Base-by-base conservation (phyloP, 2,797 vertebrate species). In the Monodelphis domestica region DNA sequence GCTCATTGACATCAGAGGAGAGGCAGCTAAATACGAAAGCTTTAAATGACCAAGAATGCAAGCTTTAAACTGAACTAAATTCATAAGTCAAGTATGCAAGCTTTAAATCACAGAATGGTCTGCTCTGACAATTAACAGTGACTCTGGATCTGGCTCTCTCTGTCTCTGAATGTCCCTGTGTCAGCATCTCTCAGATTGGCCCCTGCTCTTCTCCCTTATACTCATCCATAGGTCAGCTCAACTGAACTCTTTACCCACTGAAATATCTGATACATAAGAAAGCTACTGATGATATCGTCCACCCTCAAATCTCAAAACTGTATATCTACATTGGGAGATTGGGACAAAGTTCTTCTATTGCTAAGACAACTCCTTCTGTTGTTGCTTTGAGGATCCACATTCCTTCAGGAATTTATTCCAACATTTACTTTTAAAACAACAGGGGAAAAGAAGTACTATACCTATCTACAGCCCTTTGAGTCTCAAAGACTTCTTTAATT, bases 401-500 rank as follows among this genome's bases (percentile, higher is more conserved):
- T 87, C n/a, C 51, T 89, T 89, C 84, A 92, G n/a, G 63, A 70
- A 70, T n/a, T 6, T 70, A 38, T 70, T n/a, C n/a, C 63, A 38
- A 21, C n/a, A 2, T 70, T 70, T 70, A 70, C 15, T 38, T 38
- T 70, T 6, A 70, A 70, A 70, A 38, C 63, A 70, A 3, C 5
- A 38, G 15, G n/a, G 0, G 0, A 70, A 70, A 70, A 38, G 33
- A n/a, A n/a, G n/a, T 70, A 2, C 15, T 17, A 38, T 38, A 7
- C 33, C 33, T 21, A 17, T n/a, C 17, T 70, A 15, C 7, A 88
- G 51, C 28, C 51, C 29, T 30, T 88, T 50, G n/a, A 57, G 33
- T 94, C 91, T 91, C 88, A 56, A 93, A 52, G 59, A 93, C n/a
- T 53, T 95, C 90, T 87, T 91, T 70, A 57, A 70, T 53, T 33